These are phyloP conservation scores for Bombus haemorrhoidalis DNA, from an alignment of 1,140 invertebrate species.

Conservation along the genomic window DNA sequence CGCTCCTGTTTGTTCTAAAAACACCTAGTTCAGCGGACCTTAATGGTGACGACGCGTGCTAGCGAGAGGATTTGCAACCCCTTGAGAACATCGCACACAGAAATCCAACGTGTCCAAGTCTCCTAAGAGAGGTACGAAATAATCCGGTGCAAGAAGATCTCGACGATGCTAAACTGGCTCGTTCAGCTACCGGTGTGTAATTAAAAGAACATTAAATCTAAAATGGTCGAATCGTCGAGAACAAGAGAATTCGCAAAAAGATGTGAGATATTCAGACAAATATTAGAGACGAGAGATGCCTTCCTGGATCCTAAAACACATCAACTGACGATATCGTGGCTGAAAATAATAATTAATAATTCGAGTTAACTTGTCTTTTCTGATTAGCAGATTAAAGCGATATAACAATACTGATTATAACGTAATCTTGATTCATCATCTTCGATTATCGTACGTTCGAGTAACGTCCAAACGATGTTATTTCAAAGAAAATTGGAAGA, in stretches of 20 bases:
- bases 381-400: too few species aligned
- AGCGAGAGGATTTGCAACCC: slow-evolving; percentile 10
- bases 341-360: too few species aligned
- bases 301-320: too few species aligned
- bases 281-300: not conserved
- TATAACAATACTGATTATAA: too few species aligned
- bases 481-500: too few species aligned
- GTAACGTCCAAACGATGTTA: too few species aligned
- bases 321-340: not conserved
- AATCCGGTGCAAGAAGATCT: slow-evolving; percentile 15
- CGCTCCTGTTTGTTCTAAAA: not conserved
- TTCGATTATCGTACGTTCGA: too few species aligned
- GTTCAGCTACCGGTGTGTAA: slow-evolving; percentile 31
- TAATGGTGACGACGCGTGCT: not conserved
- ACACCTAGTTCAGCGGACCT: not conserved
- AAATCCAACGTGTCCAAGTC: not conserved
- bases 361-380: too few species aligned
- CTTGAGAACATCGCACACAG: not conserved
- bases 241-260: slow-evolving; percentile 23
- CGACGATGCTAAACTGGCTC: not conserved
- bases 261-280: not conserved
- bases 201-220: slow-evolving; percentile 60
- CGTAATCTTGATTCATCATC: too few species aligned
- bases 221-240: slow-evolving; percentile 35
- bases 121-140: not conserved